These are phyloP conservation scores for Drosophila watanabei DNA, from an alignment of 1,140 invertebrate species.

Conservation along the genomic window DNA sequence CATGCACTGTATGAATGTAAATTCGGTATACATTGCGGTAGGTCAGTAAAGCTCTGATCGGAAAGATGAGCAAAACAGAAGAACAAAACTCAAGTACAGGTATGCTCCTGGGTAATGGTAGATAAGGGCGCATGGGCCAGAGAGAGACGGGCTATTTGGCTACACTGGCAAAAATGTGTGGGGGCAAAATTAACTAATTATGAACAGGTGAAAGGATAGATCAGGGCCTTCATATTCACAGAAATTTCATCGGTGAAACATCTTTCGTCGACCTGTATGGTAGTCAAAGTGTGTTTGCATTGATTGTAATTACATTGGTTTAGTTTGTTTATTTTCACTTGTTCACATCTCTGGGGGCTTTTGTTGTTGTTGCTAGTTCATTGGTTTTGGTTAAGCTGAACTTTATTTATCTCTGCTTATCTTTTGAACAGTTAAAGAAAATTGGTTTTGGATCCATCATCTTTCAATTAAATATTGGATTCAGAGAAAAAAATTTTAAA, in stretches of 20 bases:
- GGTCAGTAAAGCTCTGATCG: constrained; percentile 2
- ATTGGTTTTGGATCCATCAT: too few relatives aligned
- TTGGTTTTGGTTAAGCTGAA: too few relatives aligned
- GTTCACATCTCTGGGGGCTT: too few relatives aligned
- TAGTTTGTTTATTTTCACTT: too few relatives aligned
- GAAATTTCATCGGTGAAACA: not conserved
- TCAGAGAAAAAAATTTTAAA: too few relatives aligned
- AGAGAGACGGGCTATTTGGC: not conserved
- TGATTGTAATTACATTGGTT: too few relatives aligned
- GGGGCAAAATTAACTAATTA: not conserved
- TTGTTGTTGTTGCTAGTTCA: too few relatives aligned
- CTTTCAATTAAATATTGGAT: too few relatives aligned
- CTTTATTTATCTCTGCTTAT: too few relatives aligned
- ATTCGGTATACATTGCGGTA: not conserved
- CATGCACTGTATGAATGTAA: not conserved
- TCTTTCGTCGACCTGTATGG: constrained; percentile 6
- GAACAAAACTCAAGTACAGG: too few relatives aligned
- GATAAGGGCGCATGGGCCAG: constrained; percentile 1
- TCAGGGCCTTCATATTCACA: not conserved
- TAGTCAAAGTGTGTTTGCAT: too few relatives aligned
- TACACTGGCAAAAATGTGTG: not conserved
- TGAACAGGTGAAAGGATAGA: constrained; percentile 6
- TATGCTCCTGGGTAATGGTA: not conserved
- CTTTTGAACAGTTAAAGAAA: too few relatives aligned
- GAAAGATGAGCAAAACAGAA: not conserved